phyloP scores from a whole-genome alignment of 2,113 vertebrate species.

The Procavia capensis region DNA sequence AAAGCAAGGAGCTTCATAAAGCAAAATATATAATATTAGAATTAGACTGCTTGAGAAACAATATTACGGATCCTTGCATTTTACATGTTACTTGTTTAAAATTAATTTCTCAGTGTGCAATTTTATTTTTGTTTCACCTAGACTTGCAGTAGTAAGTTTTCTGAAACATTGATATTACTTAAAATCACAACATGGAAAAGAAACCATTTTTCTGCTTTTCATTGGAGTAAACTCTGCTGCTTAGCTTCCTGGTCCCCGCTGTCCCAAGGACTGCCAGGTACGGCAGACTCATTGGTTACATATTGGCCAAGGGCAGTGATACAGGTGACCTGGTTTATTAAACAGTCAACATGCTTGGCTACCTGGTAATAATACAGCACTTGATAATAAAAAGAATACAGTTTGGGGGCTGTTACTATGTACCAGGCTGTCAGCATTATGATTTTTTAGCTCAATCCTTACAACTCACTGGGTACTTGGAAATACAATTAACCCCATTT shows the following conservation, averaged over 20 bases:
- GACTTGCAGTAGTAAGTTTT: conserved; percentile 77
- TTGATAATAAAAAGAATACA: neutral
- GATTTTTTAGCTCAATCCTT: neutral
- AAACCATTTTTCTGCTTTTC: conserved; percentile 59
- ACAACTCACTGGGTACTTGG: neutral
- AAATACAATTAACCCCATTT: neutral
- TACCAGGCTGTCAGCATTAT: neutral
- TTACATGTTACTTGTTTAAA: conserved; percentile 80
- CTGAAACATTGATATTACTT: conserved; percentile 79
- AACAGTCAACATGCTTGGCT: neutral
- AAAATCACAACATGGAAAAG: conserved; percentile 67
- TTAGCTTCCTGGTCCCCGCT: neutral
- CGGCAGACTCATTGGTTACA: neutral
- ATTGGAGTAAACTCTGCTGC: neutral
- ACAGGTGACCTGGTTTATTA: neutral
- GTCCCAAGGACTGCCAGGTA: neutral
- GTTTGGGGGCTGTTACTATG: neutral
- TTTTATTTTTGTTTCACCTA: conserved; percentile 76
- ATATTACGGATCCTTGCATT: conserved; percentile 75
- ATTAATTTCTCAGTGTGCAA: conserved; percentile 75
- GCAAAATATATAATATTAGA: conserved; percentile 73
- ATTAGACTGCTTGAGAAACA: conserved; percentile 73
- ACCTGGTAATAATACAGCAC: neutral
- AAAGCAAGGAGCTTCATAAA: conserved; percentile 75
- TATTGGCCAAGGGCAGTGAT: neutral